Evolutionary conservation across 2,888 invertebrate genomes (phyloP), one percentile per base, ranked within the genome.

Genomic region (Diploptera punctata): DNA sequence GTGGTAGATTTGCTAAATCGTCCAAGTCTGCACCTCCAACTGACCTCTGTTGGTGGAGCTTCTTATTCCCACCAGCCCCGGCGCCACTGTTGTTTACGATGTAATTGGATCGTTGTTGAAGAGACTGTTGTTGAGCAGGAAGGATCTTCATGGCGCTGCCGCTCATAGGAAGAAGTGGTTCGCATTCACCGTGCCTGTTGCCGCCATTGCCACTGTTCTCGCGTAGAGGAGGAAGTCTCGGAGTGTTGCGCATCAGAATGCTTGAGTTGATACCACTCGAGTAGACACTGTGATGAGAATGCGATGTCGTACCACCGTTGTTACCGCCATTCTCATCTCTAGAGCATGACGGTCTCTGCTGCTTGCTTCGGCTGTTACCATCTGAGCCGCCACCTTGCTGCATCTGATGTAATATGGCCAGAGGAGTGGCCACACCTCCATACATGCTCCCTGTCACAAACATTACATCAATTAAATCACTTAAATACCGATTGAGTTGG

Each of bases 361-460:
- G 54, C 19, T 62, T 54, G 26, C 49, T 47, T n/a, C 62, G 31
- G 47, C 68, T 65, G 18, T 67, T 60, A 10, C 47, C 26, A 16
- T 57, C 72, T 10, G 74, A 57, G 3, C 49, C 83, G 72, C 84
- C 81, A 1, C 85, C 86, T 0, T 86, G 86, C 77, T 86, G 87
- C 44, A 80, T 81, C 73, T 84, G 85, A 77, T 89, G 90, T 52
- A 91, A 82, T 83, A 91, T 86, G 19, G 90, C 90, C 38, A 91
- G 82, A 0, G 91, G 91, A 1, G 91, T 91, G 0, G 91, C 89
- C 9, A 92, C 91, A 18, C 91, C 91, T 0, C 91, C 91, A 79
- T 90, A 91, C 80, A 82, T 79, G 70, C 78, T 78, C 61, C 78
- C 85, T 78, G 81, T 73, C 77, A 81, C 13, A 21, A 57, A 16